Conservation (phyloP, 2,888 invertebrate genomes). For the Julus scandinavius region DNA sequence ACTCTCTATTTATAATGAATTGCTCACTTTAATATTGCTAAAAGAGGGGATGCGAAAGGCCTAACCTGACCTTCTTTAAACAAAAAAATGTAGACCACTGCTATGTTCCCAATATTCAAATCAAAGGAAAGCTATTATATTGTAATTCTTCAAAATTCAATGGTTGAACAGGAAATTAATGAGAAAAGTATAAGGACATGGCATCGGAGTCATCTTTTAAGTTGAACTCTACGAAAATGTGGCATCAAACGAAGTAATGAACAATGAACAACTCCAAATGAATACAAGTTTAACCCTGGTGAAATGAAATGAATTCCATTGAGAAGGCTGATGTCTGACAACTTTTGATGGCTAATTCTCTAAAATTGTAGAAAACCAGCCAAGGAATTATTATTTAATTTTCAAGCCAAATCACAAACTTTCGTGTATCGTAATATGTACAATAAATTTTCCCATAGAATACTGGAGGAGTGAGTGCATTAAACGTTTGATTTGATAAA, state of each 20-base stretch:
- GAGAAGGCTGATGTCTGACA: not conserved
- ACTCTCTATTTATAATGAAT: not conserved
- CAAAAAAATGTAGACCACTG: slow-evolving; percentile 44
- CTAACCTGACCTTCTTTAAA: slow-evolving; percentile 10
- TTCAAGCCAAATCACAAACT: not conserved
- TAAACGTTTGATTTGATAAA: too few species aligned
- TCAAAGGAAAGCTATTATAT: not conserved
- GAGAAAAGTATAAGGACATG: not conserved
- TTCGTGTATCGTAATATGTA: not conserved
- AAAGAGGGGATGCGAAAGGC: not conserved
- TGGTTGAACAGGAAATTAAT: not conserved
- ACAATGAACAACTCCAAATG: not conserved
- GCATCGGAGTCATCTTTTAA: not conserved
- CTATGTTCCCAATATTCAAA: slow-evolving; percentile 40
- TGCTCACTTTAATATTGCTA: not conserved
- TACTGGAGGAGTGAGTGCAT: too few species aligned
- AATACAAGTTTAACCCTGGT: not conserved
- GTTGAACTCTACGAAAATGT: not conserved
- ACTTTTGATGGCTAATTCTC: not conserved
- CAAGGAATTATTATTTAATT: not conserved
- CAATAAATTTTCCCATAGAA: not conserved
- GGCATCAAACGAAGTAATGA: not conserved
- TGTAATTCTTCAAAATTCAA: not conserved
- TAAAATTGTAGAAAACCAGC: not conserved
- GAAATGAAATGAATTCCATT: not conserved